Evolutionary conservation across 2,888 invertebrate genomes (phyloP), one percentile per base, ranked within the genome.

Genomic region (Ochropacha duplaris): DNA sequence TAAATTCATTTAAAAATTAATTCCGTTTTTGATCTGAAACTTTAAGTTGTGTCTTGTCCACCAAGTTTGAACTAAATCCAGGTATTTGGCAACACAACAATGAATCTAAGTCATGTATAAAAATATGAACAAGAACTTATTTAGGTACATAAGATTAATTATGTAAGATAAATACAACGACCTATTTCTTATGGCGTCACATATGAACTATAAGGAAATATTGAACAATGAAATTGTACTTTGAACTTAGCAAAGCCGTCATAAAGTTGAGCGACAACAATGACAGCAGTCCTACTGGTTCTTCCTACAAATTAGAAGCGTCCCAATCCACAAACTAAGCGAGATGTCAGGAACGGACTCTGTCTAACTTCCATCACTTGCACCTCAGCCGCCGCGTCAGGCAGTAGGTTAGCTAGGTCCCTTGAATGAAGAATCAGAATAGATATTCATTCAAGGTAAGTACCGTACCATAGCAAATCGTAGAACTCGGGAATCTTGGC

Each of bases 271-370:
- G 8, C 39, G 0, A 44, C 8, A 19, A 6, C 19, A n/a, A 19
- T 62, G 64, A 68, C 64, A 66, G 66, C 58, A 73, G 69, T 72
- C 69, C 69, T 61, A 55, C 60, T 61, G 60, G 59, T 65, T 66
- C 67, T 71, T 65, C 57, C 60, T 72, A 68, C 72, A 75, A 68
- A 77, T 76, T 76, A 71, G 74, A 76, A 71, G 69, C 61, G 57
- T 68, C 55, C 57, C 65, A 79, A 82, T 81, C 82, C 75, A 72
- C 77, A 74, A 76, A 77, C 76, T 71, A 78, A 68, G 68, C 67
- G 70, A 73, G 62, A 68, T 72, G 78, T 83, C 83, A 84, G 83
- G 81, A 74, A 73, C 74, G 64, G 65, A 66, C 64, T 72, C 59
- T 24, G 54, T 11, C 36, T 62, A 59, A 49, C 52, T 61, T 56